Conservation (phyloP, 2,113 vertebrate genomes). For the Paedocypris sp. region DNA sequence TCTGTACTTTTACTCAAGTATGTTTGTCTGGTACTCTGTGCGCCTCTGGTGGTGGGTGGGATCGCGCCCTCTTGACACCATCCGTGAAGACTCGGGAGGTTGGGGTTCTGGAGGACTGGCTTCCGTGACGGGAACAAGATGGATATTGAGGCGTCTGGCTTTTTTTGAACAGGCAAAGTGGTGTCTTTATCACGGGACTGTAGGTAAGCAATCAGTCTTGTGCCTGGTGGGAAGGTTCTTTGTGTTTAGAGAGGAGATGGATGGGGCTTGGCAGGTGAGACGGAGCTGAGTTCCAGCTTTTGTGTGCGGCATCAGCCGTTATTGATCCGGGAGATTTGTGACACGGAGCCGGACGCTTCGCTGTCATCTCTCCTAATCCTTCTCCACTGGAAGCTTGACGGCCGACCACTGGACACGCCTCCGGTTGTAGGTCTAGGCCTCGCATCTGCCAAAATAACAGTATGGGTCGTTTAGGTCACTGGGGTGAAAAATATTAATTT, state of each 20-base stretch:
- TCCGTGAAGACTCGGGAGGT: no score
- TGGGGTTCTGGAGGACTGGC: not conserved
- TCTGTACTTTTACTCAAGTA: no score
- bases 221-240: no score
- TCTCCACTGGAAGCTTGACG: not conserved
- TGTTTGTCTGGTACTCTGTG: constrained; percentile 56
- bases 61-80: no score
- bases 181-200: no score
- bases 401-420: no score
- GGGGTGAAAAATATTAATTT: no score
- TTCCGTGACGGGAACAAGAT: not conserved
- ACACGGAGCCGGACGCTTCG: constrained; percentile 19
- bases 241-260: constrained; percentile 14
- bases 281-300: constrained; percentile 25
- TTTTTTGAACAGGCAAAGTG: not conserved
- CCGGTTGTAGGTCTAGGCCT: no score
- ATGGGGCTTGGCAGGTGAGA: constrained; percentile 31
- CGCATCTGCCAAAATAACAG: no score
- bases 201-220: no score
- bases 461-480: no score
- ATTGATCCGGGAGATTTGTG: constrained; percentile 52
- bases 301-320: constrained; percentile 47
- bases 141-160: not conserved
- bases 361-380: constrained; percentile 19
- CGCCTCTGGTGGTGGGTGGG: constrained; percentile 54